phyloP scores from a whole-genome alignment of 2,113 vertebrate genomes.

The Opisthocomus hoazin region DNA sequence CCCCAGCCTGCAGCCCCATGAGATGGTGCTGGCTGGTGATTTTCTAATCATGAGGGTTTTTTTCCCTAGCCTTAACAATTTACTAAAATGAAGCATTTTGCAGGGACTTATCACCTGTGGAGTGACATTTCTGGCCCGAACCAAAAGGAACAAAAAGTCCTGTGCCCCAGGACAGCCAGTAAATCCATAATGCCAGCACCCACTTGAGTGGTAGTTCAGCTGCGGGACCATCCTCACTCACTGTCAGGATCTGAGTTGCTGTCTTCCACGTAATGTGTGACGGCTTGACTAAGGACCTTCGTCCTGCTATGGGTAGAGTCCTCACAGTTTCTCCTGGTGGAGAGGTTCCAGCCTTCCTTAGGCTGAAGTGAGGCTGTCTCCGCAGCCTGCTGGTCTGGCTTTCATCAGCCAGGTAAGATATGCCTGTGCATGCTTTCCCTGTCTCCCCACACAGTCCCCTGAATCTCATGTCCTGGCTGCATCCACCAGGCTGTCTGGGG shows the following conservation, averaged over 20 bases:
- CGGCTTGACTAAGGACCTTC: neutral
- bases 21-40: neutral
- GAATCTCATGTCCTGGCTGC: neutral
- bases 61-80: neutral
- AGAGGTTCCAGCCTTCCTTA: neutral
- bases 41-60: neutral
- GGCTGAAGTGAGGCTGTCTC: neutral
- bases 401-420: neutral
- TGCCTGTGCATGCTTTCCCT: neutral
- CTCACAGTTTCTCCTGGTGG: neutral
- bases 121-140: neutral
- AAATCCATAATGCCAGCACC: neutral
- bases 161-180: neutral
- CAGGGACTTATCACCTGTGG: rapidly evolving
- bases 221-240: neutral
- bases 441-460: neutral
- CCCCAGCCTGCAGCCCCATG: neutral
- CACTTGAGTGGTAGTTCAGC: neutral
- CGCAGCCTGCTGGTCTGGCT: neutral
- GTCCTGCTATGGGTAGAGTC: neutral
- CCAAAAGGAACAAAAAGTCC: neutral
- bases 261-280: neutral
- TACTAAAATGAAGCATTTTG: neutral
- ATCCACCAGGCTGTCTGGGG: neutral
- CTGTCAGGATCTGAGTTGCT: neutral